phyloP scores from a whole-genome alignment of 2,888 invertebrate species.

The Odontocolon sp. region DNA sequence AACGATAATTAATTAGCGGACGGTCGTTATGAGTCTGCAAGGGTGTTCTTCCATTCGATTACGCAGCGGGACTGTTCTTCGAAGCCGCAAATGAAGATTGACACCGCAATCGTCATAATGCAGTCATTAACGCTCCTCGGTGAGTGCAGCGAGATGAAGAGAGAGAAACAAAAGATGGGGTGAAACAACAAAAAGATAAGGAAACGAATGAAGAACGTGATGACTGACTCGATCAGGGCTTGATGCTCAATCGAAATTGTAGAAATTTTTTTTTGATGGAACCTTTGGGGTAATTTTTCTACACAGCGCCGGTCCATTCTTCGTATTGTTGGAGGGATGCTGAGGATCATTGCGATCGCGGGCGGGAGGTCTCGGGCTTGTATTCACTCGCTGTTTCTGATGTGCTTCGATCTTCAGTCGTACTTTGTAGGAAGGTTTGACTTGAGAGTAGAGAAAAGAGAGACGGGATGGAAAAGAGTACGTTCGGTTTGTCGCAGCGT shows the following conservation, averaged over 20 bases:
- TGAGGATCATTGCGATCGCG: conserved; percentile 64
- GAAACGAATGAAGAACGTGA: conserved; percentile 28
- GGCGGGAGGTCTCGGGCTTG: conserved; percentile 67
- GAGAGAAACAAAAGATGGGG: conserved; percentile 41
- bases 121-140: conserved; percentile 68
- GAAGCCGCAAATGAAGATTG: conserved; percentile 74
- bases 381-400: too few relatives aligned
- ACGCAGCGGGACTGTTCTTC: conserved; percentile 62
- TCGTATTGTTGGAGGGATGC: conserved; percentile 63
- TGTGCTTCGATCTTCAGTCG: conserved; percentile 15
- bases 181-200: conserved; percentile 36
- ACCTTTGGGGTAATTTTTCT: conserved; percentile 68
- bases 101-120: conserved; percentile 75
- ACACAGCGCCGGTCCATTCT: conserved; percentile 69
- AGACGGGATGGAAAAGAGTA: conserved; percentile 43
- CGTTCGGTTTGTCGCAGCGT: conserved; percentile 48
- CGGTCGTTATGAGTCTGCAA: conserved; percentile 55
- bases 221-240: conserved; percentile 45
- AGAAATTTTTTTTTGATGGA: conserved; percentile 63
- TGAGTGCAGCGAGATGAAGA: conserved; percentile 10
- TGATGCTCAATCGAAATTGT: conserved; percentile 68
- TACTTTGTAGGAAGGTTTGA: conserved; percentile 42
- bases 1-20: conserved; percentile 62
- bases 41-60: conserved; percentile 54
- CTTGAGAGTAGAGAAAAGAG: conserved; percentile 24